phyloP scores from a whole-genome alignment of 2,888 invertebrate species.

The Lycocerus yunnanus region DNA sequence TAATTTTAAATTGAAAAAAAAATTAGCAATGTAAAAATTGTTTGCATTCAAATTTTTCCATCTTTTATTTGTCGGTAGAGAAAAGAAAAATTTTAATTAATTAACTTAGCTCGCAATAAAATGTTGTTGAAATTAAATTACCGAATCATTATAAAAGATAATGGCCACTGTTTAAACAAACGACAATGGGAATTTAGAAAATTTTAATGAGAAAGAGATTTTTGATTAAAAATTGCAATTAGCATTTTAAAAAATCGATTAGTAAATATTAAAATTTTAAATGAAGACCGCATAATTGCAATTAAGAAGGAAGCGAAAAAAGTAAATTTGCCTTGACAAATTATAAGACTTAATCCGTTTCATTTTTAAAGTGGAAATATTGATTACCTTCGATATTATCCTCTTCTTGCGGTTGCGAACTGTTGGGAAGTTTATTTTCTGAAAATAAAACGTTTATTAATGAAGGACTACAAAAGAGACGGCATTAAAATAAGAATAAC shows the following conservation, averaged over 20 bases:
- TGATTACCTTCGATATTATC: slow-evolving; percentile 2
- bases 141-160: background rate
- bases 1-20: background rate
- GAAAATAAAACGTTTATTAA: slow-evolving; percentile 10
- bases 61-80: background rate
- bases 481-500: slow-evolving; percentile 5
- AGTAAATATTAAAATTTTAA: background rate
- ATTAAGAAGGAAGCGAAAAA: background rate
- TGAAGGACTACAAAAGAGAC: background rate
- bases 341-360: background rate
- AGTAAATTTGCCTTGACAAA: background rate
- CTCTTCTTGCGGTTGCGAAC: background rate
- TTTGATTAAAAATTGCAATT: background rate
- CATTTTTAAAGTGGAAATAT: background rate
- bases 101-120: background rate
- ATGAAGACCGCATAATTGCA: background rate
- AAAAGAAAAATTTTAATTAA: background rate
- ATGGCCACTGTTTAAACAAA: background rate
- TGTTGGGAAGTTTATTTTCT: slow-evolving; percentile 7
- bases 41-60: background rate
- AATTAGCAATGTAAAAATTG: background rate
- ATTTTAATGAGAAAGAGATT: background rate
- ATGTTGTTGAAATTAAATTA: background rate
- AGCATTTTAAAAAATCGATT: background rate
- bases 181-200: background rate